A percentile compares a stretch with the other conserved stretches of the same genome.
Evolutionary conservation across 1,140 invertebrate species (phyloP).

Genomic region (Zaprionus tsacasi): DNA sequence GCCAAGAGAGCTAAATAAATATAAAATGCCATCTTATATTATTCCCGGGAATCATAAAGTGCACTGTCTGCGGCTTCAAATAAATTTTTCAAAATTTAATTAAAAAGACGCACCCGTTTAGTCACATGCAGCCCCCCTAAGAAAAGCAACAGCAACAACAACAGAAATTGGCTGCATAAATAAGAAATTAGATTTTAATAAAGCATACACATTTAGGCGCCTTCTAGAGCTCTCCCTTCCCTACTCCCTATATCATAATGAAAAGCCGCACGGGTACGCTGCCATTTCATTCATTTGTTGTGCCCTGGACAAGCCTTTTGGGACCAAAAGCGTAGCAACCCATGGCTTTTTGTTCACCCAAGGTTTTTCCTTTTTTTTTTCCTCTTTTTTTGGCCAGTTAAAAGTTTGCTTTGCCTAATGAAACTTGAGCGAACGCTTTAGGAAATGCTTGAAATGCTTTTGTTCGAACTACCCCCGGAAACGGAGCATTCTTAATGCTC

Average conservation of each 20-base stretch:
- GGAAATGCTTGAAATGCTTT: conserved; percentile 76
- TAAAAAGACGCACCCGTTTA: conserved; percentile 44
- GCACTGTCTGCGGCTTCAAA: conserved; percentile 43
- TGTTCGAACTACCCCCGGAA: conserved; percentile 46
- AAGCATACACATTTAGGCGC: conserved; percentile 65
- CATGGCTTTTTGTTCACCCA: conserved; percentile 29
- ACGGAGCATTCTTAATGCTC: conserved; percentile 12
- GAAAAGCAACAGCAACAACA: neutral
- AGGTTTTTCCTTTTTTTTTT: conserved; percentile 34
- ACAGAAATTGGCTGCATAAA: conserved; percentile 65
- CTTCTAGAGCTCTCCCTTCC: neutral
- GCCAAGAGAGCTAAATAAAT: conserved; percentile 46
- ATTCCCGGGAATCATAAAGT: conserved; percentile 33
- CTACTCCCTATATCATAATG: conserved; percentile 43
- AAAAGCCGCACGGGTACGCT: conserved; percentile 47
- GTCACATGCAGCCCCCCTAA: conserved; percentile 14
- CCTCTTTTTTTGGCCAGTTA: conserved; percentile 41
- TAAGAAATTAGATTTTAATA: conserved; percentile 78
- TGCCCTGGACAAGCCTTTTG: conserved; percentile 51
- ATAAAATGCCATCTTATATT: conserved; percentile 35
- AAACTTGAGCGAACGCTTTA: conserved; percentile 76
- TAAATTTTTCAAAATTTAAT: conserved; percentile 75
- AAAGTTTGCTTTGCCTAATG: conserved; percentile 72
- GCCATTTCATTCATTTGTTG: conserved; percentile 17
- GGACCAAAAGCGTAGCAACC: conserved; percentile 1